Conservation (phyloP, 2,113 vertebrate species). For the Tragelaphus scriptus region DNA sequence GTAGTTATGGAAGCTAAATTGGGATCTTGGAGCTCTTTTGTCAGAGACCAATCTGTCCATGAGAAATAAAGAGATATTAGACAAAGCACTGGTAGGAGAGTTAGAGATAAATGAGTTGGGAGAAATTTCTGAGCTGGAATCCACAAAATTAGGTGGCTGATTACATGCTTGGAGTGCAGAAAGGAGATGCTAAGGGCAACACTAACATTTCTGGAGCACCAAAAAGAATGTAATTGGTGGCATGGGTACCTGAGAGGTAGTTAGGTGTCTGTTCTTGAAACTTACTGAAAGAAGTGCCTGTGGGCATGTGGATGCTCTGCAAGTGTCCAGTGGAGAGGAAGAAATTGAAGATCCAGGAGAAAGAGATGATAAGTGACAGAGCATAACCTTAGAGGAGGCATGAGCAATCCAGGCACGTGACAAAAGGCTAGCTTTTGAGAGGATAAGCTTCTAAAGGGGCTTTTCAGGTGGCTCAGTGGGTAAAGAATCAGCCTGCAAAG, state of each 20-base stretch:
- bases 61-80: not conserved
- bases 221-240: not conserved
- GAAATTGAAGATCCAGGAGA: not conserved
- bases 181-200: not conserved
- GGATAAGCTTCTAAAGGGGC: not conserved
- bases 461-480: not conserved
- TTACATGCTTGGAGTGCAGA: not conserved
- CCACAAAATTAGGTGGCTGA: not conserved
- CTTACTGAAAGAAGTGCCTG: not conserved
- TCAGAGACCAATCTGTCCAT: not conserved
- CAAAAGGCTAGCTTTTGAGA: not conserved
- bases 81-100: not conserved
- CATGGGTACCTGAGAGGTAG: not conserved
- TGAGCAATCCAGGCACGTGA: accelerated
- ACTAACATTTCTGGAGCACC: not conserved
- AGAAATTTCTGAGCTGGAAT: not conserved
- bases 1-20: not conserved
- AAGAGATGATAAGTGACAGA: not conserved
- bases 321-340: not conserved
- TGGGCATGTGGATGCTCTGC: not conserved
- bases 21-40: not conserved
- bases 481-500: not conserved
- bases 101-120: not conserved
- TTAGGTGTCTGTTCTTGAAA: not conserved
- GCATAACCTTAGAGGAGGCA: not conserved